phyloP scores from a whole-genome alignment of 2,113 vertebrate genomes.

The Albula glossodonta region DNA sequence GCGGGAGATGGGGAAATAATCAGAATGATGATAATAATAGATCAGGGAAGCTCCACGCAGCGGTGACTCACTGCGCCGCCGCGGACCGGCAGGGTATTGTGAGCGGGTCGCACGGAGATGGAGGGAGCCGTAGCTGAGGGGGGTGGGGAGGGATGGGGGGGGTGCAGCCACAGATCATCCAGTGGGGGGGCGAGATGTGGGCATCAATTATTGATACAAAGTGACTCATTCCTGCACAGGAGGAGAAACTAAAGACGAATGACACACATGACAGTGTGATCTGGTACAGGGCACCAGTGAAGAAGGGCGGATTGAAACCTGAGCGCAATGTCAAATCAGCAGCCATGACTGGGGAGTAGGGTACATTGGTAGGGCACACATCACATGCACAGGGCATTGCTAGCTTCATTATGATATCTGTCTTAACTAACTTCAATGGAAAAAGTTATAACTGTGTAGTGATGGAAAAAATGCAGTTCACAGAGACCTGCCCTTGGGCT shows the following conservation, averaged over 20 bases:
- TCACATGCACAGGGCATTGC: too few species aligned
- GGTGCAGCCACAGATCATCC: background rate
- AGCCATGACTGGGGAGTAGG: too few species aligned
- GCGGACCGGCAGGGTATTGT: background rate
- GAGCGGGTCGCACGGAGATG: background rate
- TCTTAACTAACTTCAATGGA: too few species aligned
- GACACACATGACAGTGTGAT: background rate
- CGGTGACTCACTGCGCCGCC: background rate
- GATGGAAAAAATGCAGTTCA: too few species aligned
- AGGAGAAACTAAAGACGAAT: background rate
- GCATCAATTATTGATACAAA: background rate
- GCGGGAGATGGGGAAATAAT: constrained; percentile 23
- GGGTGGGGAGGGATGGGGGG: background rate
- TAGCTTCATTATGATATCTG: too few species aligned
- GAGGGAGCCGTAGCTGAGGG: background rate
- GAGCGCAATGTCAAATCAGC: background rate
- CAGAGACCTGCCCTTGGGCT: too few species aligned
- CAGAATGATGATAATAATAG: constrained; percentile 30
- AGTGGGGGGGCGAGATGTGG: background rate
- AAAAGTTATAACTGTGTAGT: too few species aligned
- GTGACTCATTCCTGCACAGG: background rate
- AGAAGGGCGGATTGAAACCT: too few species aligned
- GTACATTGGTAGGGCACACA: too few species aligned
- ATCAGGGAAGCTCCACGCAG: background rate
- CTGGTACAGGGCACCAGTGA: background rate